These are phyloP conservation scores for Drosophila bocki DNA, from an alignment of 1,140 invertebrate species.

Conservation along the genomic window DNA sequence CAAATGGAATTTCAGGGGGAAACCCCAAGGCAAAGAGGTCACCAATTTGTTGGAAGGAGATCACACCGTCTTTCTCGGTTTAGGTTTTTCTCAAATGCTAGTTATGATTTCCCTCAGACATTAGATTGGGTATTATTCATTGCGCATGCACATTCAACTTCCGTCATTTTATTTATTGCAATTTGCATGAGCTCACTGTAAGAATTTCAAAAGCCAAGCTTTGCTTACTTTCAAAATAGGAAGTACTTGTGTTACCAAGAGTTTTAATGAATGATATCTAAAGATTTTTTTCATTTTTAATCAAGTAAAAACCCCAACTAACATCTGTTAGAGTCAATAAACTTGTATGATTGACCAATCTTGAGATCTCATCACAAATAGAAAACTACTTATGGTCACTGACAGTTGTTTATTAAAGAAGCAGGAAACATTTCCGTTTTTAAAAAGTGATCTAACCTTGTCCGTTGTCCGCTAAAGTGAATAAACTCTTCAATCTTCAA, in stretches of 20 bases:
- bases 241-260: neutral
- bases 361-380: neutral
- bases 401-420: neutral
- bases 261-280: neutral
- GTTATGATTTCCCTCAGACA: slow-evolving; percentile 27
- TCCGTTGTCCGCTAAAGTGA: slow-evolving; percentile 11
- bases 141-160: slow-evolving; percentile 13
- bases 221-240: neutral
- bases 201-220: slow-evolving; percentile 3
- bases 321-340: neutral
- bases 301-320: neutral
- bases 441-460: slow-evolving; percentile 22
- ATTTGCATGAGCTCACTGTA: slow-evolving; percentile 43
- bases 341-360: neutral
- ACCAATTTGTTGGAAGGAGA: slow-evolving; percentile 26
- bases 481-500: slow-evolving; percentile 14
- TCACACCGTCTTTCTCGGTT: neutral
- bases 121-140: slow-evolving; percentile 18
- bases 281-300: neutral
- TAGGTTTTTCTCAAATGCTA: slow-evolving; percentile 26
- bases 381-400: slow-evolving; percentile 4
- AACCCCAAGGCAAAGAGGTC: slow-evolving; percentile 35
- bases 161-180: slow-evolving; percentile 25
- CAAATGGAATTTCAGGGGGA: slow-evolving; percentile 35
- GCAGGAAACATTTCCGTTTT: slow-evolving; percentile 15